These are phyloP conservation scores for Antigone vipio DNA, from an alignment of 2,113 vertebrate species.

Conservation along the genomic window DNA sequence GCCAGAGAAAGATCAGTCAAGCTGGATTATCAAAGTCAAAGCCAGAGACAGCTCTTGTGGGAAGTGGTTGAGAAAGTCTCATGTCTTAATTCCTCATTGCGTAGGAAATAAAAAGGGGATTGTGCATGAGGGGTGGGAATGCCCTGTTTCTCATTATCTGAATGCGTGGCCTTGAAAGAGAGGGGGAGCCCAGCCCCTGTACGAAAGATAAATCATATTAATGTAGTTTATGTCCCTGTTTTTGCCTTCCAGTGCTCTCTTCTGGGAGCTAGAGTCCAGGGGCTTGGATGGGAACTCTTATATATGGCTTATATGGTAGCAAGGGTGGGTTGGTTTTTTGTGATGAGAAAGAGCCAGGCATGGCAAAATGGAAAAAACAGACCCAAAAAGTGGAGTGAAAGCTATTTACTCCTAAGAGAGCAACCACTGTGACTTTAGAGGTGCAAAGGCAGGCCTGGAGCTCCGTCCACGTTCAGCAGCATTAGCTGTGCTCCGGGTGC, in stretches of 20 bases:
- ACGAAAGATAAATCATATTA: background rate
- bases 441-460: background rate
- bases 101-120: constrained; percentile 7
- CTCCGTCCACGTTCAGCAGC: background rate
- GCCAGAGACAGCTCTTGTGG: constrained; percentile 6
- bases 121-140: background rate
- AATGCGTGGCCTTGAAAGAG: background rate
- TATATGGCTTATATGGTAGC: background rate
- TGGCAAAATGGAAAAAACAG: background rate
- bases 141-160: constrained; percentile 45
- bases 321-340: background rate
- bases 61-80: constrained; percentile 9
- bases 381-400: background rate
- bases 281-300: background rate
- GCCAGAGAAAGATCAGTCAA: background rate
- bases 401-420: background rate
- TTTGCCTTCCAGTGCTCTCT: background rate
- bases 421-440: rapidly evolving
- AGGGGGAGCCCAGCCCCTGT: background rate
- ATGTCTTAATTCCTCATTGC: constrained; percentile 7
- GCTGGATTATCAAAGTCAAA: constrained; percentile 22
- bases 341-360: background rate
- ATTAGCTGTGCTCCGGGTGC: background rate
- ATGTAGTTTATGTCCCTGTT: background rate
- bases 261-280: background rate